These are phyloP conservation scores for Protula sp. DNA, from an alignment of 2,888 invertebrate species.

Conservation along the genomic window DNA sequence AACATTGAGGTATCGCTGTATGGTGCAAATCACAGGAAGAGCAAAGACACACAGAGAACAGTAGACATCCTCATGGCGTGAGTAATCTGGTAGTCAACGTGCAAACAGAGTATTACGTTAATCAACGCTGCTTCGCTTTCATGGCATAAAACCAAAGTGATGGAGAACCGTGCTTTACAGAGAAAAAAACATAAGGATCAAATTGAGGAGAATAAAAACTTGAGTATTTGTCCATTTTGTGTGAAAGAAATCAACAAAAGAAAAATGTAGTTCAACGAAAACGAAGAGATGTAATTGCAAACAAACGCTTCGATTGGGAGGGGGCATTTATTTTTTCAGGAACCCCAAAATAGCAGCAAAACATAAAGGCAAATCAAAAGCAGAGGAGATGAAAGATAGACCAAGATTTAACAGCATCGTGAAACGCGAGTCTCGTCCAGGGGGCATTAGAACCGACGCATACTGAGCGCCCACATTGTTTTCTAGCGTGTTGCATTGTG, in stretches of 20 bases:
- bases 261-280: too few relatives aligned
- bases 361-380: too few relatives aligned
- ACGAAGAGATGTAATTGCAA: too few relatives aligned
- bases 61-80: constrained; percentile 51
- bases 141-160: too few relatives aligned
- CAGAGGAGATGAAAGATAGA: constrained; percentile 43
- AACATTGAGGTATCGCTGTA: constrained; percentile 41
- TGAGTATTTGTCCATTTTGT: too few relatives aligned
- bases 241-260: too few relatives aligned
- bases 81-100: constrained; percentile 22
- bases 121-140: too few relatives aligned
- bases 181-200: too few relatives aligned
- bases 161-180: too few relatives aligned
- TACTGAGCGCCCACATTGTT: not conserved
- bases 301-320: too few relatives aligned
- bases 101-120: too few relatives aligned
- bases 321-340: constrained; percentile 26
- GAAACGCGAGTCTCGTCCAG: not conserved
- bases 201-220: too few relatives aligned
- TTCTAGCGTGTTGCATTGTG: not conserved
- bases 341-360: constrained; percentile 42
- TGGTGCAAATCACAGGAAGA: constrained; percentile 44
- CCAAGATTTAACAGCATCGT: constrained; percentile 38
- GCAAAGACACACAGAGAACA: constrained; percentile 46
- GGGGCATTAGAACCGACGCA: not conserved